Evolutionary conservation across 2,113 vertebrate species (phyloP).

Genomic region (Pao palembangensis): DNA sequence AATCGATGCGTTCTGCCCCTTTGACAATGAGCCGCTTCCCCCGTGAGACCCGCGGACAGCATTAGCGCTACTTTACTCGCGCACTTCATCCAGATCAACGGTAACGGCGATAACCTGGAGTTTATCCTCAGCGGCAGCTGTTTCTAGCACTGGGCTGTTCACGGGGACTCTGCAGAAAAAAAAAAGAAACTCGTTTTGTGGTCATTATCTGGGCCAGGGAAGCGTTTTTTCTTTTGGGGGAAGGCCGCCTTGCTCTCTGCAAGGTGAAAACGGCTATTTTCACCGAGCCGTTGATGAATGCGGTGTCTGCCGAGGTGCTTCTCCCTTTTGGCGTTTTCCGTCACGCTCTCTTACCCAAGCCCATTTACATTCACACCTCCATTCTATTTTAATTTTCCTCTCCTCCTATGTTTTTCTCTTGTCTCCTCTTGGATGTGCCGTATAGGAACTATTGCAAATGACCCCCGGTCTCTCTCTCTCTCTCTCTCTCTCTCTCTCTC

Average conservation of each 20-base stretch:
- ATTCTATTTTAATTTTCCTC: slow-evolving; percentile 29
- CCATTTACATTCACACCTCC: slow-evolving; percentile 34
- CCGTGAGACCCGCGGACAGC: slow-evolving; percentile 8
- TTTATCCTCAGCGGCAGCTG: slow-evolving; percentile 30
- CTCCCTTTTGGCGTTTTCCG: slow-evolving; percentile 21
- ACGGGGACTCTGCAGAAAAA: slow-evolving; percentile 25
- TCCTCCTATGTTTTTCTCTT: slow-evolving; percentile 1
- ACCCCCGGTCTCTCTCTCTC: slow-evolving; percentile 26
- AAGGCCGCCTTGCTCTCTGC: slow-evolving; percentile 32
- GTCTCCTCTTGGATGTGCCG: not conserved
- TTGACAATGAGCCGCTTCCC: slow-evolving; percentile 38
- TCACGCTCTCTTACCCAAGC: slow-evolving; percentile 22
- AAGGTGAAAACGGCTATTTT: slow-evolving; percentile 64
- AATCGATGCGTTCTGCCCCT: slow-evolving; percentile 40
- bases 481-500: slow-evolving; percentile 44
- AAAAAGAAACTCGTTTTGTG: not conserved
- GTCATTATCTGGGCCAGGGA: too few relatives aligned
- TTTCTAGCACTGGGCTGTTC: slow-evolving; percentile 12
- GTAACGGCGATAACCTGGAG: slow-evolving; percentile 24
- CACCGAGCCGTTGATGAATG: slow-evolving; percentile 64
- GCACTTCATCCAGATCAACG: slow-evolving; percentile 1
- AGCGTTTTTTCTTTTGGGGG: slow-evolving; percentile 1
- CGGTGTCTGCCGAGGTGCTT: slow-evolving; percentile 38
- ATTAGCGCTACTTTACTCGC: slow-evolving; percentile 14
- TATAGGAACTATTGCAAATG: slow-evolving; percentile 4